Evolutionary conservation across 2,113 vertebrate species (phyloP).

Genomic region (Raphicerus campestris): DNA sequence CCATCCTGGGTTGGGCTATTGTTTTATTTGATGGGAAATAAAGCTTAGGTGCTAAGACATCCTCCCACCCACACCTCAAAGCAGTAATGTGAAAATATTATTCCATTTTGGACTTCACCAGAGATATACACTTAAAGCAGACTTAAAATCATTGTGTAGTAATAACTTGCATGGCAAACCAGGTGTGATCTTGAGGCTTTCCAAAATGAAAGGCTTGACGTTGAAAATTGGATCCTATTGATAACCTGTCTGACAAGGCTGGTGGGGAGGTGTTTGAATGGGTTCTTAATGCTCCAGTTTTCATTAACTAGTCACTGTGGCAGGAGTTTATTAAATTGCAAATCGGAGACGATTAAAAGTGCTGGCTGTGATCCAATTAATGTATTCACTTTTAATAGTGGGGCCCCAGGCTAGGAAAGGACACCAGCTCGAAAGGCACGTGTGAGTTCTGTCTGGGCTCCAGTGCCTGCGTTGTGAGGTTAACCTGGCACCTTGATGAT

Average conservation of each 20-base stretch:
- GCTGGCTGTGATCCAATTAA: constrained; percentile 43
- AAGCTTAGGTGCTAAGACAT: neutral
- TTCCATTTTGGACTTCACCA: neutral
- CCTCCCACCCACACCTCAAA: neutral
- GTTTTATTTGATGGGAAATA: neutral
- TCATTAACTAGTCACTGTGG: constrained; percentile 20
- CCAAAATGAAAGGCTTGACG: neutral
- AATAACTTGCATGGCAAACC: neutral
- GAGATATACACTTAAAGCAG: neutral
- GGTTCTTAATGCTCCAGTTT: neutral
- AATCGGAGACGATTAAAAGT: constrained; percentile 12
- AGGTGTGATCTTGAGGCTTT: neutral
- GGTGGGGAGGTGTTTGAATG: neutral
- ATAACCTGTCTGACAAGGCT: neutral
- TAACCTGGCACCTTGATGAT: neutral
- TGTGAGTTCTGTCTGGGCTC: neutral
- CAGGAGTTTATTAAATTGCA: constrained; percentile 45
- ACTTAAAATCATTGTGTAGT: neutral
- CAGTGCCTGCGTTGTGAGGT: neutral
- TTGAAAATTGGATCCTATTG: neutral
- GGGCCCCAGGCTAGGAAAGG: neutral
- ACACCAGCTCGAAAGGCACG: neutral
- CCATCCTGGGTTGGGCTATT: neutral
- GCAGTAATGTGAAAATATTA: neutral
- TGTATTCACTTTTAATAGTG: constrained; percentile 18